Evolutionary conservation across 2,888 invertebrate species (phyloP).

Genomic region (Tenodera sinensis): DNA sequence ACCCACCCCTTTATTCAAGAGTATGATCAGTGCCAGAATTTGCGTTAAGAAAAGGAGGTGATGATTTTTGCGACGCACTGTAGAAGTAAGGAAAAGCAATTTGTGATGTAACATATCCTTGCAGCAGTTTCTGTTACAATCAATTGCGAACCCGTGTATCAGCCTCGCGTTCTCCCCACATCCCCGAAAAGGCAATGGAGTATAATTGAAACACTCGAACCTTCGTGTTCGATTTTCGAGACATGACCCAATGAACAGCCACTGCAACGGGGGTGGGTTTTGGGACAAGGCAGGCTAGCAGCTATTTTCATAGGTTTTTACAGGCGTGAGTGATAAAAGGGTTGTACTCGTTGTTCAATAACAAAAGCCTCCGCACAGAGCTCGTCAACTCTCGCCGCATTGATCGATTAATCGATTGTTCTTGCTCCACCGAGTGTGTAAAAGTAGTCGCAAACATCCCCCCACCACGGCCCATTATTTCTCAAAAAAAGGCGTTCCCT

Average conservation of each 20-base stretch:
- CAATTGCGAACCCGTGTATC: no score
- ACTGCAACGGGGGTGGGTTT: background rate
- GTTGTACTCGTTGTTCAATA: background rate
- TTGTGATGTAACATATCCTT: no score
- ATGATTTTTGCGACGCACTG: no score
- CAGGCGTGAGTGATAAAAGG: background rate
- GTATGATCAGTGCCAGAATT: no score
- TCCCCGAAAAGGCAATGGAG: background rate
- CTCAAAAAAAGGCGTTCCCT: background rate
- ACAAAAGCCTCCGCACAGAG: background rate
- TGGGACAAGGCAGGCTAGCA: background rate
- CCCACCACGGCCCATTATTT: background rate
- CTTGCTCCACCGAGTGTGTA: slow-evolving; percentile 3
- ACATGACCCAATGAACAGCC: background rate
- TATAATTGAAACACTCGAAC: background rate
- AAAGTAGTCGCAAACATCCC: background rate
- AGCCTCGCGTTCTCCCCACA: no score
- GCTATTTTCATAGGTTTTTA: background rate
- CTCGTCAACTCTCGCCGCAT: background rate
- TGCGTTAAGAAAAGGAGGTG: no score
- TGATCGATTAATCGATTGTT: slow-evolving; percentile 10
- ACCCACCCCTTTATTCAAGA: no score
- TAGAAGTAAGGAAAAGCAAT: no score
- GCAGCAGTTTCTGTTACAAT: no score
- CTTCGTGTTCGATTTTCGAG: background rate